Evolutionary conservation across 1,140 invertebrate genomes (phyloP), one percentile per base, ranked within the genome.

Genomic region (Lucilia cuprina): DNA sequence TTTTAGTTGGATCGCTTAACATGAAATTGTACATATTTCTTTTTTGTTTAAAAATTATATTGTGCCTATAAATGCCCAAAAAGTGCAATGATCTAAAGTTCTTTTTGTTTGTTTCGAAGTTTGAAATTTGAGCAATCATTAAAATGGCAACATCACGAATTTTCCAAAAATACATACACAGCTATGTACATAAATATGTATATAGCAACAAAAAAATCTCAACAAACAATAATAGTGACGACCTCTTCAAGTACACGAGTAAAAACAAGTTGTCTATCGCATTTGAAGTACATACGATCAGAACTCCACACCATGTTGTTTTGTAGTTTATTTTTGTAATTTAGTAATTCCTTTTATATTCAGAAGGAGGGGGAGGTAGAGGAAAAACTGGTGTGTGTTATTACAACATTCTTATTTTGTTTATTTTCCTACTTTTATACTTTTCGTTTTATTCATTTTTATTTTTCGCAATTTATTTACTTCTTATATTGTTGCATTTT

Each of bases 131-230:
- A 70, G n/a, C n/a, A 21, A 70, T 70, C 65, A 70, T 70, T 70
- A 70, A 70, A 70, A 70, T 70, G 65, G 65, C 19, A 70, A 70
- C 65, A 70, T 70, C 65, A 70, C 65, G 65, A 70, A 70, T 70
- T 70, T n/a, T 70, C 65, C 21, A 70, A 70, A 70, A n/a, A n/a
- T n/a, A n/a, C n/a, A 21, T 70, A 19, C 17, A 55, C 17, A n/a
- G n/a, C n/a, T n/a, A n/a, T n/a, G n/a, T n/a, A 55, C 10, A 55
- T 3, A 60, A 41, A 41, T 41, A 41, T 41, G n/a, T 60, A 60
- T 60, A 60, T 60, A 7, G n/a, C n/a, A 70, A 70, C 19, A 70
- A 70, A 21, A 25, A 70, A 70, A 70, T 70, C 65, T 2, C 65
- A 70, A 12, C 55, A 9, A 70, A 25, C 65, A 70, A 21, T 25